Base-by-base conservation (phyloP, 2,888 invertebrate species). In the Chloromyia formosa region DNA sequence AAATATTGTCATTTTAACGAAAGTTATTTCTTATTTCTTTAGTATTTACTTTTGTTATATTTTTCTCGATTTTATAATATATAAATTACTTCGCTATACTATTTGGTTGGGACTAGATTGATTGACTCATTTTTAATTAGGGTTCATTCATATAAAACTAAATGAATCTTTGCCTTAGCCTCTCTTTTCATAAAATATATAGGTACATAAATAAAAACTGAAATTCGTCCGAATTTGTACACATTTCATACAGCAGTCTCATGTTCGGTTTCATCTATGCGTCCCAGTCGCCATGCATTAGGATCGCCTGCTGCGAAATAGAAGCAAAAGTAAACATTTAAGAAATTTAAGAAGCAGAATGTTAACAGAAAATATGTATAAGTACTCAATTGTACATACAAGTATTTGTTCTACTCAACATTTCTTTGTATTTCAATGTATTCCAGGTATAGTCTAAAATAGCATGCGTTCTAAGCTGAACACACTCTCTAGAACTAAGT, bases 221-320 rank as follows among this genome's bases (percentile, higher is more conserved):
- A 73, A 60, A 42, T 45, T 73, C 71, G 35, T 73, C 49, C 45
- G 27, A 49, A 73, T 61, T 73, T 73, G 73, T 61, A 73, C 73
- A 49, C 58, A 73, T 73, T 79, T 92, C 90, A 93, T 84, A 93
- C 93, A 78, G 92, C 91, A 84, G 93, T 93, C 86, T 93, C 93
- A 83, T 92, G 92, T 82, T 93, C 93, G 79, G 91, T 89, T 87
- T 93, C 93, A 85, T 93, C 93, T 86, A 93, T 93, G 82, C 93
- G 89, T 78, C 93, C 93, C 80, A 93, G 88, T 77, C 93, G 89
- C 93, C 93, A 93, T 78, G 92, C 92, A 85, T 93, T 93, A 75
- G 92, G 92, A 86, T 93, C 93, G 78, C 90, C 89, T 79, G 90
- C 91, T 90, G 80, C 45, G 82, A 45, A 73, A 75, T 23, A 71